These are phyloP conservation scores for Sinocyclocheilus maitianheensis DNA, from an alignment of 2,113 vertebrate genomes.

Conservation along the genomic window DNA sequence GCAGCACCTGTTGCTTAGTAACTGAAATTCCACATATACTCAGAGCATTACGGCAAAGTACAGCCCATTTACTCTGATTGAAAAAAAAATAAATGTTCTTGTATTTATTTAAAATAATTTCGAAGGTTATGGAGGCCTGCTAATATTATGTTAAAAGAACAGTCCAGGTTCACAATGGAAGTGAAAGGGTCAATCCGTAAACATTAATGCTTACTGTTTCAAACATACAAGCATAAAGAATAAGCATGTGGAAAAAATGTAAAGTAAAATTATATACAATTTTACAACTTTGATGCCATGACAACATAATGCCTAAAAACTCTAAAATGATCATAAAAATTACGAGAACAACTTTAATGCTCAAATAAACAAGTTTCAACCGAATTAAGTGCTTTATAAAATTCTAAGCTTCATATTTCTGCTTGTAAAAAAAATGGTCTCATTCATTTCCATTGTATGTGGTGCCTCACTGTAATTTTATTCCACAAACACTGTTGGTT, in stretches of 20 bases:
- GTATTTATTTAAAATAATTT: background rate
- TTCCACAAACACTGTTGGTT: background rate
- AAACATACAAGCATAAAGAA: background rate
- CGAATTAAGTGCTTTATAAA: background rate
- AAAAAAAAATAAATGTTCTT: background rate
- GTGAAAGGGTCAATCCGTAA: background rate
- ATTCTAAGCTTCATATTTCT: background rate
- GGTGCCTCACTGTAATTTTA: background rate
- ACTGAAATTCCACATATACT: slow-evolving; percentile 38
- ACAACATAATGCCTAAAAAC: background rate
- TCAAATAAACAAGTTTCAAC: background rate
- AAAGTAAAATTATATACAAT: too few relatives aligned
- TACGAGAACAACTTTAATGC: background rate
- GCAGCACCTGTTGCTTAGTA: slow-evolving; percentile 39
- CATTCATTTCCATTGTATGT: background rate
- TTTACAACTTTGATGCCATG: background rate
- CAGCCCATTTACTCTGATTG: background rate
- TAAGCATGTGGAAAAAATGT: background rate
- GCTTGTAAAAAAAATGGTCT: too few relatives aligned
- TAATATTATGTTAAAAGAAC: background rate
- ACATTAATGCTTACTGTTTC: background rate
- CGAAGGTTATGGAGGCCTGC: background rate
- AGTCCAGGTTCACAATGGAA: background rate
- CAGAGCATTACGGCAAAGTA: slow-evolving; percentile 6
- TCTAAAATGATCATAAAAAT: background rate